Percentiles rank a stretch among this genome's conserved stretches.
Evolutionary conservation across 37 sponge, comb jelly and placozoan genomes (phyloP).

Genomic region (Diacarnus erythraeanus): DNA sequence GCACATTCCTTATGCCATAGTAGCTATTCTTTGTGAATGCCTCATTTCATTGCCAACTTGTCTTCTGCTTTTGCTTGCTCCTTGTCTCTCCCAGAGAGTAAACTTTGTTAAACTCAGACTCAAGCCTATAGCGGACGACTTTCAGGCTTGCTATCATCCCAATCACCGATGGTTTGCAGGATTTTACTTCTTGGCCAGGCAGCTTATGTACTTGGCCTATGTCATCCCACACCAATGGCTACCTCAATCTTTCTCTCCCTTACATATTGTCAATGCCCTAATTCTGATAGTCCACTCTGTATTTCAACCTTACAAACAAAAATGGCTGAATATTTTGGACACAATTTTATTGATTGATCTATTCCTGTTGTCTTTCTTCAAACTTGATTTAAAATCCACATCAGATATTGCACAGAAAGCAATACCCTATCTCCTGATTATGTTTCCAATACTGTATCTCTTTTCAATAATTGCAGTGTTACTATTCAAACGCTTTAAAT

Average conservation of each 20-base stretch:
- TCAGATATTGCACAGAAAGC: not conserved
- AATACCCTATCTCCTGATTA: not conserved
- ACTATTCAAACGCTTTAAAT: not conserved
- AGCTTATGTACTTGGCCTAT: constrained; percentile 29
- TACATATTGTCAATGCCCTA: not conserved
- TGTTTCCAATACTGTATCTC: not conserved
- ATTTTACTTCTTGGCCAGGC: constrained; percentile 31
- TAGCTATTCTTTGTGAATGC: constrained; percentile 31
- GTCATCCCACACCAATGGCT: not conserved
- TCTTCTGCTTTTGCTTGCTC: constrained; percentile 30
- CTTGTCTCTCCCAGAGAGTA: constrained; percentile 18
- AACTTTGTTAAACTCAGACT: constrained; percentile 13
- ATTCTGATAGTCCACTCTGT: constrained; percentile 16
- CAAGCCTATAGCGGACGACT: constrained; percentile 52
- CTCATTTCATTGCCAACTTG: constrained; percentile 20
- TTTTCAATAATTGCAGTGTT: not conserved
- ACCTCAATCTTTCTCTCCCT: not conserved
- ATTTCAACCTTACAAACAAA: constrained; percentile 21
- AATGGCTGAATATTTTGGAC: constrained; percentile 43
- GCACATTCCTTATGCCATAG: constrained; percentile 41
- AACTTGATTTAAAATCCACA: not conserved
- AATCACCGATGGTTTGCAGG: constrained; percentile 56
- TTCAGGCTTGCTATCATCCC: constrained; percentile 42
- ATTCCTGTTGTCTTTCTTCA: not conserved
- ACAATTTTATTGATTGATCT: constrained; percentile 28